These are phyloP conservation scores for Furcula furcula DNA, from an alignment of 2,888 invertebrate genomes.

Conservation along the genomic window DNA sequence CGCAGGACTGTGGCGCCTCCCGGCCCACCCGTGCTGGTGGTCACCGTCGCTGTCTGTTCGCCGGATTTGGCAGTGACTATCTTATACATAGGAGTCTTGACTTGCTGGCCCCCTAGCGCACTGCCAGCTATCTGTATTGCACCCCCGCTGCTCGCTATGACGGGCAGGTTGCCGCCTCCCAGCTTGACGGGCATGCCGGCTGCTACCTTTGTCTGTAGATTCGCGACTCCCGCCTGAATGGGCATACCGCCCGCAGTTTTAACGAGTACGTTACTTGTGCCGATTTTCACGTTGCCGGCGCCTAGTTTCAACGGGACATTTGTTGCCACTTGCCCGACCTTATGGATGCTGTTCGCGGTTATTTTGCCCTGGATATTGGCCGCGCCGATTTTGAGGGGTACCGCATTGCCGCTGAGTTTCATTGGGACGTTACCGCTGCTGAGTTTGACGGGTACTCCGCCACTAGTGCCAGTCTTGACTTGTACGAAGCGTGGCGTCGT, in stretches of 20 bases:
- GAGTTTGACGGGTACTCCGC: constrained; percentile 61
- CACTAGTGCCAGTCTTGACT: constrained; percentile 63
- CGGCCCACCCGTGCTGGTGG: constrained; percentile 45
- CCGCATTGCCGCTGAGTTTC: constrained; percentile 59
- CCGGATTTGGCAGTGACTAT: constrained; percentile 73
- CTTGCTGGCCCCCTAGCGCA: constrained; percentile 54
- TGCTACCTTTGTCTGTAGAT: constrained; percentile 55
- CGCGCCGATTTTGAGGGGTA: constrained; percentile 69
- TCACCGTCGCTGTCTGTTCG: constrained; percentile 53
- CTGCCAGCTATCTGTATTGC: constrained; percentile 60
- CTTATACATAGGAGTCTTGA: constrained; percentile 74
- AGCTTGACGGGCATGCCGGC: constrained; percentile 68
- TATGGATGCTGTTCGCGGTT: constrained; percentile 57
- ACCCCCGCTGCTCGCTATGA: constrained; percentile 61
- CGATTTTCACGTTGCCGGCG: constrained; percentile 73
- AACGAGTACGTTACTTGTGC: constrained; percentile 70
- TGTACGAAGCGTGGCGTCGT: constrained; percentile 66
- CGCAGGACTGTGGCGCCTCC: constrained; percentile 75
- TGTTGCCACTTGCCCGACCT: constrained; percentile 50
- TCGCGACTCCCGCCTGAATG: constrained; percentile 58
- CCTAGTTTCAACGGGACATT: constrained; percentile 67
- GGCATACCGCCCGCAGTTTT: constrained; percentile 68
- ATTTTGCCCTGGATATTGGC: constrained; percentile 68
- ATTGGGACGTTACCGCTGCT: constrained; percentile 63
- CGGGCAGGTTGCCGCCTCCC: constrained; percentile 60